These are phyloP conservation scores for Sparus aurata DNA, from an alignment of 2,797 vertebrate species.

Conservation along the genomic window DNA sequence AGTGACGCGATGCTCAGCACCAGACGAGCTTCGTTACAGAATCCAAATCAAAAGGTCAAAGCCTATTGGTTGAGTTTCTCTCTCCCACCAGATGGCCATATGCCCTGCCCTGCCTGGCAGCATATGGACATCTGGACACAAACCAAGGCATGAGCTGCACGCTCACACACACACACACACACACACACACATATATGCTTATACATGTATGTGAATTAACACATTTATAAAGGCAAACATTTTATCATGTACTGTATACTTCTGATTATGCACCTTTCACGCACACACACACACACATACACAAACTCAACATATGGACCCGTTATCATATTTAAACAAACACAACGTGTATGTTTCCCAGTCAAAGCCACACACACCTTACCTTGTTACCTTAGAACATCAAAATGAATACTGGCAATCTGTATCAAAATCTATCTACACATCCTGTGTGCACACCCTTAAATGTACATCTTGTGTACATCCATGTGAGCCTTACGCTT, in stretches of 20 bases:
- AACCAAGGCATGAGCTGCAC: constrained; percentile 60
- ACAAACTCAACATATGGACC: background rate
- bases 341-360: background rate
- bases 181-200: constrained; percentile 16
- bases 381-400: background rate
- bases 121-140: constrained; percentile 80
- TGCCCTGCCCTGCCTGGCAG: constrained; percentile 72
- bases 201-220: constrained; percentile 5
- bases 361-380: background rate
- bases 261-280: background rate
- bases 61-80: constrained; percentile 67
- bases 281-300: background rate
- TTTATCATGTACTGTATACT: background rate
- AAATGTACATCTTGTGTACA: background rate
- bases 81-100: constrained; percentile 75
- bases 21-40: constrained; percentile 41
- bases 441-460: background rate
- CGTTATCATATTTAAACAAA: background rate
- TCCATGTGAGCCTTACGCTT: background rate
- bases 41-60: constrained; percentile 73
- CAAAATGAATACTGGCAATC: background rate
- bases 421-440: background rate
- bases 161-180: constrained; percentile 14
- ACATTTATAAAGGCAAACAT: background rate
- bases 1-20: background rate